These are phyloP conservation scores for Procavia capensis DNA, from an alignment of 2,113 vertebrate genomes.

Conservation along the genomic window DNA sequence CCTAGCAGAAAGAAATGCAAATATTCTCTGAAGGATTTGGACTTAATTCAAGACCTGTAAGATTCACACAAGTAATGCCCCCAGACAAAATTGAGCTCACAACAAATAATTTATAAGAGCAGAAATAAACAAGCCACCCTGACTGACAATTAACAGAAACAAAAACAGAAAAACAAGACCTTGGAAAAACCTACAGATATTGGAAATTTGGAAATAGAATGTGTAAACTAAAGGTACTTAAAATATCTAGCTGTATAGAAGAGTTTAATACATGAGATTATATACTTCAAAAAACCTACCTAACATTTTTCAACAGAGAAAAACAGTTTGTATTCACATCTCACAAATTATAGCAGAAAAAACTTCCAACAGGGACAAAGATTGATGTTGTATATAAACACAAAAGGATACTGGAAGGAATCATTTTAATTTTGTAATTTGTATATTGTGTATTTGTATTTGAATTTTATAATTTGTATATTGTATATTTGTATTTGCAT, in stretches of 20 bases:
- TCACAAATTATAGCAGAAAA: not conserved
- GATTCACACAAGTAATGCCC: not conserved
- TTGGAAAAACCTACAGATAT: not conserved
- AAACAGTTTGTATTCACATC: not conserved
- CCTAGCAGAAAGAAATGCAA: conserved; percentile 6
- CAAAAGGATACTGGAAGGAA: not conserved
- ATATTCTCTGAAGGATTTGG: conserved; percentile 52
- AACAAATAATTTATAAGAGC: not conserved
- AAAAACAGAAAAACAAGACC: not conserved
- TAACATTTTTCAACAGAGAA: not conserved
- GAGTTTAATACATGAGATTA: not conserved
- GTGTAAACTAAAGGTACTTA: not conserved
- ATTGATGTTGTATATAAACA: not conserved
- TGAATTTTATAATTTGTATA: too few relatives aligned
- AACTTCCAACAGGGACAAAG: not conserved
- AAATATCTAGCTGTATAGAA: not conserved
- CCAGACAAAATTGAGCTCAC: not conserved
- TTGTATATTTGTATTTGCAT: too few relatives aligned
- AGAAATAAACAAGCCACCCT: not conserved
- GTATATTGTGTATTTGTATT: too few relatives aligned
- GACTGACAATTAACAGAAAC: conserved; percentile 46
- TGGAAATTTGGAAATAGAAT: not conserved
- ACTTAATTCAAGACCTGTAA: not conserved
- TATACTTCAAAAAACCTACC: not conserved
- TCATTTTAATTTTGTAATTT: too few relatives aligned